Percentiles rank a stretch among this genome's conserved stretches.
Conservation (phyloP, 2,888 invertebrate species). For the Ectemnius continuus region DNA sequence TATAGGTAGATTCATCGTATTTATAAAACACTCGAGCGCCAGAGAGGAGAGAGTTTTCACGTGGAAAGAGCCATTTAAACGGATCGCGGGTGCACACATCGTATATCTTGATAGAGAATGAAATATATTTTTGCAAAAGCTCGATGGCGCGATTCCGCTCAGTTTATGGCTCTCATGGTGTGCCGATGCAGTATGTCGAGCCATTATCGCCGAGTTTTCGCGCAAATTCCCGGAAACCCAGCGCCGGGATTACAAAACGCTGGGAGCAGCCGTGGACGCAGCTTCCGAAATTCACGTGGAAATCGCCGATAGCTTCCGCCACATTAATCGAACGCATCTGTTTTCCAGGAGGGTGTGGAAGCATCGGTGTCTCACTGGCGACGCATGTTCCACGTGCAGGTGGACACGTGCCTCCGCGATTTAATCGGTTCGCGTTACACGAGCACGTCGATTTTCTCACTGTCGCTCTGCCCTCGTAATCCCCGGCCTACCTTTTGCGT, state of each 20-base stretch:
- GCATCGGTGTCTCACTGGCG: background rate
- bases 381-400: constrained; percentile 11
- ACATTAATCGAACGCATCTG: constrained; percentile 2
- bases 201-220: background rate
- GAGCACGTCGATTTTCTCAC: constrained; percentile 8
- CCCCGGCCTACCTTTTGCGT: background rate
- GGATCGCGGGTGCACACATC: too few relatives aligned
- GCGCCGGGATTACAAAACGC: background rate
- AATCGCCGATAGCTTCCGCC: background rate
- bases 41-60: too few relatives aligned
- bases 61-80: too few relatives aligned
- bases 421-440: constrained; percentile 18
- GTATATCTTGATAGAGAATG: too few relatives aligned
- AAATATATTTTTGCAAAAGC: too few relatives aligned
- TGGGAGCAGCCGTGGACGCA: too few relatives aligned
- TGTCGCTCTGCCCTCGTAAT: constrained; percentile 7
- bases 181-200: too few relatives aligned
- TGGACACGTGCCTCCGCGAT: constrained; percentile 14
- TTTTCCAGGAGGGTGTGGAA: background rate
- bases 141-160: too few relatives aligned
- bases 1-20: too few relatives aligned
- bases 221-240: background rate
- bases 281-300: background rate
- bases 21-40: too few relatives aligned
- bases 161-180: too few relatives aligned